Conservation (phyloP, 2,113 vertebrate species). For the Chionis minor region DNA sequence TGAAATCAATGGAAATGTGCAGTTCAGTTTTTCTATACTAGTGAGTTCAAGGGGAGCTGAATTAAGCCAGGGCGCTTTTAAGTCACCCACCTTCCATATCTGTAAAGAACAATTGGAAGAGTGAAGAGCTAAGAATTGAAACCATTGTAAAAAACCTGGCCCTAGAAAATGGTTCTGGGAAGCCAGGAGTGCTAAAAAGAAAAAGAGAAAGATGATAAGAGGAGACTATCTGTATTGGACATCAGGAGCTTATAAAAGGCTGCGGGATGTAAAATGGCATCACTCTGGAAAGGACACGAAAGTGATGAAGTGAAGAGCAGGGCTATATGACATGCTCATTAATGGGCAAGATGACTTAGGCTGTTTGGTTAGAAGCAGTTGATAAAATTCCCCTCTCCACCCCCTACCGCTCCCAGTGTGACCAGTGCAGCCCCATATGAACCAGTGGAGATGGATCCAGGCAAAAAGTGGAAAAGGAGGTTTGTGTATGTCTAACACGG, state of each 20-base stretch:
- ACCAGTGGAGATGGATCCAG: background rate
- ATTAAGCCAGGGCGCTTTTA: constrained; percentile 7
- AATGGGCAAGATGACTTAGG: background rate
- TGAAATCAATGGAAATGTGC: constrained; percentile 42
- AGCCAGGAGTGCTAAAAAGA: constrained; percentile 54
- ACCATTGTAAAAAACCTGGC: constrained; percentile 3
- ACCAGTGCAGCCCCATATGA: background rate
- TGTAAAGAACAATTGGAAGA: constrained; percentile 55
- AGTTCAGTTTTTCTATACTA: constrained; percentile 26
- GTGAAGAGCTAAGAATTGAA: constrained; percentile 53
- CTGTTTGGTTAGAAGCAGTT: background rate
- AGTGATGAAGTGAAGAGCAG: constrained; percentile 26
- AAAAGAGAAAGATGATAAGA: constrained; percentile 35
- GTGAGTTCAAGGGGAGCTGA: constrained; percentile 50
- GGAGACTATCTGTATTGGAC: constrained; percentile 44
- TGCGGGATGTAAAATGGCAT: constrained; percentile 47
- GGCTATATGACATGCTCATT: background rate
- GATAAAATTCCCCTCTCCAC: background rate
- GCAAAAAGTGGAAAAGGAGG: background rate
- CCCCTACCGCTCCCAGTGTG: background rate
- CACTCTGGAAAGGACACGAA: constrained; percentile 34
- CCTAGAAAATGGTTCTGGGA: constrained; percentile 42
- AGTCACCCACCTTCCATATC: constrained; percentile 34
- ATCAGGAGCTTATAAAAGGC: constrained; percentile 56
- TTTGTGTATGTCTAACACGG: background rate